phyloP scores from a whole-genome alignment of 2,113 vertebrate species.

The Melierax canorus region DNA sequence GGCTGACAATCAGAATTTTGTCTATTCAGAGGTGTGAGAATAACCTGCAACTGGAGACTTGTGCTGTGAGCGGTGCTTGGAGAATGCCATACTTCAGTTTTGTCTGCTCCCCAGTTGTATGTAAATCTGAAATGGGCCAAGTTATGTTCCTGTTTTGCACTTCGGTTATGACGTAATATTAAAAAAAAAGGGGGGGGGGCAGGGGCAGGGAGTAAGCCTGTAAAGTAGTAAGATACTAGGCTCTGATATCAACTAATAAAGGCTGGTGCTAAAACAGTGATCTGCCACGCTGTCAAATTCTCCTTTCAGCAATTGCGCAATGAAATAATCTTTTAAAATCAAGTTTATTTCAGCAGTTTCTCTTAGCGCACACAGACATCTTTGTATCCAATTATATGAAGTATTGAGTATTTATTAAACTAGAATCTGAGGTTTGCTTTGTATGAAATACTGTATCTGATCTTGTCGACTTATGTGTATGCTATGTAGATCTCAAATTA shows the following conservation, averaged over 20 bases:
- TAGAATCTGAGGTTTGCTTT: not conserved
- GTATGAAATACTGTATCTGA: not conserved
- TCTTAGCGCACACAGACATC: not conserved
- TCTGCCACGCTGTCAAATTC: not conserved
- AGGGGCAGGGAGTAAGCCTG: not conserved
- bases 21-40: not conserved
- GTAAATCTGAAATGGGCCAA: not conserved
- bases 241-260: not conserved
- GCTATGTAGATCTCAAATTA: not conserved
- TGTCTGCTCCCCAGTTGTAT: not conserved
- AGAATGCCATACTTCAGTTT: not conserved
- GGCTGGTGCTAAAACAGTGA: not conserved
- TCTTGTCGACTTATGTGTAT: not conserved
- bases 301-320: not conserved
- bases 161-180: not conserved
- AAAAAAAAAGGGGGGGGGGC: rapidly evolving
- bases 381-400: not conserved
- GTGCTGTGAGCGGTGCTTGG: not conserved
- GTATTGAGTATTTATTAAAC: not conserved
- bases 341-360: not conserved
- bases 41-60: not conserved
- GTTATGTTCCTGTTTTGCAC: not conserved
- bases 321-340: not conserved
- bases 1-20: not conserved
- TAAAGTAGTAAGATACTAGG: not conserved